Percentiles rank a stretch among this genome's conserved stretches.
Evolutionary conservation across 1,140 invertebrate species (phyloP).

Genomic region (Dolichoris vasculosae): DNA sequence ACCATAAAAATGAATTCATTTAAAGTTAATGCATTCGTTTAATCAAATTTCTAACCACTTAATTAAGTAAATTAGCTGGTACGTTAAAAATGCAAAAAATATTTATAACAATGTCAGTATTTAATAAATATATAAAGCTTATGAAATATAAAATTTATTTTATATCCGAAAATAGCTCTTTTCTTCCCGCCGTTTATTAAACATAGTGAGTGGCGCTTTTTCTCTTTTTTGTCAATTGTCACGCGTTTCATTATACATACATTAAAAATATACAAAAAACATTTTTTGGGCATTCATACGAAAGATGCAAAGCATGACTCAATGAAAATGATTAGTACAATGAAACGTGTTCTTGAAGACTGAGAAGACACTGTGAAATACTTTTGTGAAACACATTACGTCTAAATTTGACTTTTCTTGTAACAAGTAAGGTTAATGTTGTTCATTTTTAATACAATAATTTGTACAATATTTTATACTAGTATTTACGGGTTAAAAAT

Average conservation of each 20-base stretch:
- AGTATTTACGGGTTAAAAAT: not conserved
- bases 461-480: not conserved
- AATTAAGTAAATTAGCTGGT: no score
- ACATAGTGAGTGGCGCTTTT: conserved; percentile 23
- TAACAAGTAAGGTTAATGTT: conserved; percentile 47
- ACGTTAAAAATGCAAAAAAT: not conserved
- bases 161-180: not conserved
- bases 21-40: not conserved
- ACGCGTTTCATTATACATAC: conserved; percentile 32
- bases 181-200: conserved; percentile 5
- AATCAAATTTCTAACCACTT: no score
- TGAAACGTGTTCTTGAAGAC: conserved; percentile 16
- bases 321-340: conserved; percentile 25
- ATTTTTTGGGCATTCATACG: conserved; percentile 21
- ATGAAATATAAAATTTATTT: not conserved
- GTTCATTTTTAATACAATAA: not conserved
- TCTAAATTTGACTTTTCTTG: not conserved
- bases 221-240: conserved; percentile 38
- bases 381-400: not conserved
- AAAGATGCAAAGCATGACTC: conserved; percentile 44
- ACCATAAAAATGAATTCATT: not conserved
- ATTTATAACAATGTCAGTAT: not conserved
- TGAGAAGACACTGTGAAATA: conserved; percentile 18
- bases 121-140: not conserved
- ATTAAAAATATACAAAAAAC: conserved; percentile 39